These are phyloP conservation scores for Staurois parvus DNA, from an alignment of 2,797 vertebrate species.

Conservation along the genomic window DNA sequence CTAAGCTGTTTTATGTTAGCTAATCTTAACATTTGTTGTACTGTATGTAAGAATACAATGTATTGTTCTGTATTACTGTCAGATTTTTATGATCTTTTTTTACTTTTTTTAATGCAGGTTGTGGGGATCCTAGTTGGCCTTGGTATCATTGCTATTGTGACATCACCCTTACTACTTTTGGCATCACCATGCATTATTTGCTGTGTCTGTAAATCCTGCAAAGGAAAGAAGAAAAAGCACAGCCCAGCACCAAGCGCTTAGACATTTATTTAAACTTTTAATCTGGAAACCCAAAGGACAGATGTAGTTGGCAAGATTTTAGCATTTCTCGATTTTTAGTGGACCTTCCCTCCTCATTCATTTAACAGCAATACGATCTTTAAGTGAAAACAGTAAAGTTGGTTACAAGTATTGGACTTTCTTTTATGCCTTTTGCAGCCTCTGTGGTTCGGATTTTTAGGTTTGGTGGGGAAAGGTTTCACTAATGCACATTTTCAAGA, in stretches of 20 bases:
- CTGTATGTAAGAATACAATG: background rate
- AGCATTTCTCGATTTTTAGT: background rate
- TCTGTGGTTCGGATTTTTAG: too few relatives aligned
- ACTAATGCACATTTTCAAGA: background rate
- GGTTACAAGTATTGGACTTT: too few relatives aligned
- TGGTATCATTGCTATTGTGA: constrained; percentile 90
- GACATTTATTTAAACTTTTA: constrained; percentile 41
- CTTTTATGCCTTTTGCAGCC: too few relatives aligned
- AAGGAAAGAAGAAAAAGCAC: constrained; percentile 83
- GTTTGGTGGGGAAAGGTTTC: background rate
- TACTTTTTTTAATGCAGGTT: constrained; percentile 79
- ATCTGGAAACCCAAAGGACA: constrained; percentile 61
- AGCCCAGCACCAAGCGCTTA: constrained; percentile 70
- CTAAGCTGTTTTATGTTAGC: too few relatives aligned
- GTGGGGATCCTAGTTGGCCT: constrained; percentile 93
- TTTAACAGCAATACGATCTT: too few relatives aligned
- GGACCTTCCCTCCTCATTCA: too few relatives aligned
- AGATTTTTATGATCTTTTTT: background rate
- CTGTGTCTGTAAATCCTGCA: constrained; percentile 92
- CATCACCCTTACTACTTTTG: constrained; percentile 91
- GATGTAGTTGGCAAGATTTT: background rate
- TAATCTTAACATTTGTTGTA: too few relatives aligned
- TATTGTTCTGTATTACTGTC: background rate
- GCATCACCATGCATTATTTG: constrained; percentile 95
- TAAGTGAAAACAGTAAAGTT: too few relatives aligned